Conservation (phyloP, 2,797 vertebrate species). For the Discoglossus pictus region DNA sequence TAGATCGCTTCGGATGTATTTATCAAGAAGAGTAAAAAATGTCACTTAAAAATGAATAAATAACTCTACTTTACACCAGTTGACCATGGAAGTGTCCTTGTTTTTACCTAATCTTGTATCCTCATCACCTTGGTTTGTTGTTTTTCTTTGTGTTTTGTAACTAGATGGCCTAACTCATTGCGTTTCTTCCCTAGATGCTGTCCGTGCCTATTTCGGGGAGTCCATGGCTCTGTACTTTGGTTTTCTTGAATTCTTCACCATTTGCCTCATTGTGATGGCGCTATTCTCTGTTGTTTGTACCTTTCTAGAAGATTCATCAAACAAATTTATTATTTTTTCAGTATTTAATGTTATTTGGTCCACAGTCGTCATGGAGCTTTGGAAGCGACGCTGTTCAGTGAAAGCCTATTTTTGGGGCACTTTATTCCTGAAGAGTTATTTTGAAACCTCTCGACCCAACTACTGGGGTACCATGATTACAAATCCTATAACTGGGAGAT, state of each 20-base stretch:
- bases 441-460: constrained; percentile 72
- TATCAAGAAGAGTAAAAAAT: too few species aligned
- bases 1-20: too few species aligned
- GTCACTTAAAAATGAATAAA: too few species aligned
- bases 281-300: constrained; percentile 66
- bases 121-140: not conserved
- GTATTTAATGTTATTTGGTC: constrained; percentile 82
- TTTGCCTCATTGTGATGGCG: constrained; percentile 73
- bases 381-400: constrained; percentile 73
- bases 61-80: too few species aligned
- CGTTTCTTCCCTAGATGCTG: constrained; percentile 66
- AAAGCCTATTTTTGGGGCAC: constrained; percentile 76
- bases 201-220: constrained; percentile 75
- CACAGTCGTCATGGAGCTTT: constrained; percentile 77
- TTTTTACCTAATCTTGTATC: not conserved
- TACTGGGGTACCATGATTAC: constrained; percentile 70
- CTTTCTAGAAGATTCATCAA: constrained; percentile 44
- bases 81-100: too few species aligned
- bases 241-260: constrained; percentile 80
- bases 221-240: constrained; percentile 77
- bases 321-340: constrained; percentile 74
- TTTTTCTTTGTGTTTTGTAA: too few species aligned
- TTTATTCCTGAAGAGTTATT: constrained; percentile 67
- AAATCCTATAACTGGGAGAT: constrained; percentile 72
- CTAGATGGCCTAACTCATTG: too few species aligned